These are phyloP conservation scores for Eristalis arbustorum DNA, from an alignment of 2,888 invertebrate genomes.

Conservation along the genomic window DNA sequence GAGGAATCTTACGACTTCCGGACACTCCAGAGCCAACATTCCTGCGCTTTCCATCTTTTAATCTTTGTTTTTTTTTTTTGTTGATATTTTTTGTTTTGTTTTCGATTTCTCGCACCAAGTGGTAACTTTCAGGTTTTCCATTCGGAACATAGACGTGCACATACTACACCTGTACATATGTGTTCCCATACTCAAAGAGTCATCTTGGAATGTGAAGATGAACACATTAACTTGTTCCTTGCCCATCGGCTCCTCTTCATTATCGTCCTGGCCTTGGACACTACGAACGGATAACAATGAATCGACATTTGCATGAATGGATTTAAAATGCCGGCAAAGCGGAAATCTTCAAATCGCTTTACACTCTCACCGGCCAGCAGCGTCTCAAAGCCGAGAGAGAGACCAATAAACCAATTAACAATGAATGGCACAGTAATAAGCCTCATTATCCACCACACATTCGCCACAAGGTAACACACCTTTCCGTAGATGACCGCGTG, in stretches of 20 bases:
- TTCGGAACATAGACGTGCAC: background rate
- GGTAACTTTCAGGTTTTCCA: slow-evolving; percentile 24
- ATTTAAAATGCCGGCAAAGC: slow-evolving; percentile 26
- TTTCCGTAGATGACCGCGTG: slow-evolving; percentile 42
- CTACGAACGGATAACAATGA: background rate
- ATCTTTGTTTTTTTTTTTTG: slow-evolving; percentile 5
- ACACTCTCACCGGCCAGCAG: slow-evolving; percentile 26
- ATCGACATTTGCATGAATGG: slow-evolving; percentile 51
- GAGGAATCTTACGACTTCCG: slow-evolving; percentile 57
- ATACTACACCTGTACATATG: background rate
- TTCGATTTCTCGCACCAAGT: background rate
- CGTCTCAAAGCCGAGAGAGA: slow-evolving; percentile 23
- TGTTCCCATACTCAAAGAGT: background rate
- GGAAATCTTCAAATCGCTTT: slow-evolving; percentile 8
- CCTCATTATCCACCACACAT: slow-evolving; percentile 62
- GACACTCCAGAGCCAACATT: slow-evolving; percentile 56
- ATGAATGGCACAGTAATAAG: slow-evolving; percentile 63
- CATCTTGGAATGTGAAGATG: slow-evolving; percentile 38
- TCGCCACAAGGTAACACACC: slow-evolving; percentile 33
- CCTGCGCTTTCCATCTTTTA: slow-evolving; percentile 35
- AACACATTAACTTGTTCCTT: slow-evolving; percentile 46
- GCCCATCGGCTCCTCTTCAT: slow-evolving; percentile 31
- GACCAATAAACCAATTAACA: slow-evolving; percentile 69
- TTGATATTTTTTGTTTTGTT: background rate
- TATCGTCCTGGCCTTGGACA: background rate